phyloP scores from a whole-genome alignment of 2,888 invertebrate genomes.

The Polymixis flavicincta region DNA sequence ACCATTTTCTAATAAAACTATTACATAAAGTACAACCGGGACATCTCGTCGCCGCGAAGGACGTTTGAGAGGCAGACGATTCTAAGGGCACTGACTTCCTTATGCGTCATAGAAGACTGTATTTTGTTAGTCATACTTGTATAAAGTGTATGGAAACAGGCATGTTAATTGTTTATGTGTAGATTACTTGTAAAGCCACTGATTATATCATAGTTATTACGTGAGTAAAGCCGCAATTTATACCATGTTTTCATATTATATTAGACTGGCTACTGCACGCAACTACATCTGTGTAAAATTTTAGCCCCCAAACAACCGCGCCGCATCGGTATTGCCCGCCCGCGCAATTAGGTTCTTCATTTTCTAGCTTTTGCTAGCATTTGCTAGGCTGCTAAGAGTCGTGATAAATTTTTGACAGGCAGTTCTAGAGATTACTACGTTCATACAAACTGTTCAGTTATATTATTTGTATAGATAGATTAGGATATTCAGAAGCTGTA shows the following conservation, averaged over 20 bases:
- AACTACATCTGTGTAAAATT: no score
- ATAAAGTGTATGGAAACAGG: slow-evolving; percentile 3
- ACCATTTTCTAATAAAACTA: slow-evolving; percentile 18
- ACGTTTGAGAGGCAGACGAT: slow-evolving; percentile 27
- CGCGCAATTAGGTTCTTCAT: no score
- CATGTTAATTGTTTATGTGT: slow-evolving; percentile 1
- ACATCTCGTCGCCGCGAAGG: slow-evolving; percentile 31
- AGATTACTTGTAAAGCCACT: neutral
- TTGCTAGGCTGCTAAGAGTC: no score
- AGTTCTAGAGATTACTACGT: no score
- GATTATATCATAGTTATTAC: neutral
- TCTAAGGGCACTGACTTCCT: slow-evolving; percentile 49
- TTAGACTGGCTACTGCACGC: no score
- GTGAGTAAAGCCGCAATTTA: neutral
- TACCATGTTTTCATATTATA: neutral
- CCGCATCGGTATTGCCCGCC: no score
- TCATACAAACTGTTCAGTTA: no score
- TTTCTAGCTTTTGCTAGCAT: no score
- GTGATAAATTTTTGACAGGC: no score
- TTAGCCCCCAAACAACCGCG: no score
- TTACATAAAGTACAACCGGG: slow-evolving; percentile 25
- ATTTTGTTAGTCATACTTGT: slow-evolving; percentile 37
- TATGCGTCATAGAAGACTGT: slow-evolving; percentile 37
- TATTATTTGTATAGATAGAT: neutral
- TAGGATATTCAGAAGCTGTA: neutral